Base-by-base conservation (phyloP, 2,888 invertebrate species). In the Arenicola marina region DNA sequence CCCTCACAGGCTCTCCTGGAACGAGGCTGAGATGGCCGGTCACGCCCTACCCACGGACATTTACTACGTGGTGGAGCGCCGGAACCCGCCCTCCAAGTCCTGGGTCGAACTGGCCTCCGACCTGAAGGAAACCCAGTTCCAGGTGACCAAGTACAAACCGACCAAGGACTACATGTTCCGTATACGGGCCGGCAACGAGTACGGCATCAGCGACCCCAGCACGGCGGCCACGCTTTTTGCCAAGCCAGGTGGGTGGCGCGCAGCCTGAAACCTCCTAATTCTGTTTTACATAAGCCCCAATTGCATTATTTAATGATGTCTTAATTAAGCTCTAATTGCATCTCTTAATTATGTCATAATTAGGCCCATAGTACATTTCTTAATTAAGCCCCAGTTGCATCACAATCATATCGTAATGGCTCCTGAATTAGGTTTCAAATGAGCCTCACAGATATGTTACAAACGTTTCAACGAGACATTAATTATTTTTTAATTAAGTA, bases 161-260 rank as follows among this genome's bases (percentile, higher is more conserved):
- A 93, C 93, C 86, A 88, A 92, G 70, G 96, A 97, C 84, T 99
- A 99, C 85, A 91, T 92, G 83, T 95, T 97, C 87, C 88, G 98
- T 65, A 89, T 98, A 38, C 88, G 97, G 32, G 97, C 98, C 2
- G 95, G 95, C 82, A 99, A 98, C 85, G 93, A 94, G 82, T 94
- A 92, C 82, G 98, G 98, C 51, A 90, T 95, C 71, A 95, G 95
- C 83, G 97, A 98, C 79, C 96, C 98, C 0, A 95, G 95, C 60
- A 94, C 97, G 1, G 92, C 90, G 79, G 92, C 92, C 1, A 72
- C 73, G 1, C 67, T 79, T n/a, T 78, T 72, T 53, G 73, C 76
- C 61, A 66, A 62, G 24, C 64, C 65, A 21, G 61, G 70, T 69
- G 15, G 4, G 56, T 38, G 4, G n/a, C n/a, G n/a, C n/a, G n/a